A percentile compares a stretch with the other conserved stretches of the same genome.
Evolutionary conservation across 2,113 vertebrate species (phyloP).

Genomic region (Aptenodytes forsteri): DNA sequence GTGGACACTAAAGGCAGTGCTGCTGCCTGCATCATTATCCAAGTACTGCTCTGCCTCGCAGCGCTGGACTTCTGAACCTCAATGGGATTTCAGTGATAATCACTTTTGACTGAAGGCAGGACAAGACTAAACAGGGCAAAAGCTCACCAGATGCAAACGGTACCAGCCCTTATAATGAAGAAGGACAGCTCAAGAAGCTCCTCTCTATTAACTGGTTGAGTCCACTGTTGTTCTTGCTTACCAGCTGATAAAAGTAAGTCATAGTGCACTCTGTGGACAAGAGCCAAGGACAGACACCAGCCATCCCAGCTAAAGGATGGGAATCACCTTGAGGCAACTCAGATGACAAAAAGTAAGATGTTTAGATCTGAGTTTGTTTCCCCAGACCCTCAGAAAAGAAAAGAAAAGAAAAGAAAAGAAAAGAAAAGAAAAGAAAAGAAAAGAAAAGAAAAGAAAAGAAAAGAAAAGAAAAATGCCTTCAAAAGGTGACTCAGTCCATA

Average conservation of each 20-base stretch:
- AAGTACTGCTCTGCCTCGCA: neutral
- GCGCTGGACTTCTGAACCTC: neutral
- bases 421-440: neutral
- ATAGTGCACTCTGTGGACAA: neutral
- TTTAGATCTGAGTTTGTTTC: neutral
- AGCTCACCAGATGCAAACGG: neutral
- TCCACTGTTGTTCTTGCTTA: neutral
- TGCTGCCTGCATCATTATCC: neutral
- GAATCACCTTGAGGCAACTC: neutral
- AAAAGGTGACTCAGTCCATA: neutral
- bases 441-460: neutral
- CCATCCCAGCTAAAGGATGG: neutral
- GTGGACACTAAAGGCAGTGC: rapidly evolving
- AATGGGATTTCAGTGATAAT: neutral
- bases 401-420: no score
- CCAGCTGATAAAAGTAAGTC: rapidly evolving
- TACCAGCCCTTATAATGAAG: neutral
- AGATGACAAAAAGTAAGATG: neutral
- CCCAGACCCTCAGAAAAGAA: neutral
- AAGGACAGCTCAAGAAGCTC: neutral
- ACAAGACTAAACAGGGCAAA: neutral
- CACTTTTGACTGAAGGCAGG: neutral
- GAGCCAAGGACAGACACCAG: neutral
- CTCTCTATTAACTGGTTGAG: neutral
- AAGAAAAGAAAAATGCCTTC: neutral